These are phyloP conservation scores for Urocynchramus pylzowi DNA, from an alignment of 2,113 vertebrate species.

Conservation along the genomic window DNA sequence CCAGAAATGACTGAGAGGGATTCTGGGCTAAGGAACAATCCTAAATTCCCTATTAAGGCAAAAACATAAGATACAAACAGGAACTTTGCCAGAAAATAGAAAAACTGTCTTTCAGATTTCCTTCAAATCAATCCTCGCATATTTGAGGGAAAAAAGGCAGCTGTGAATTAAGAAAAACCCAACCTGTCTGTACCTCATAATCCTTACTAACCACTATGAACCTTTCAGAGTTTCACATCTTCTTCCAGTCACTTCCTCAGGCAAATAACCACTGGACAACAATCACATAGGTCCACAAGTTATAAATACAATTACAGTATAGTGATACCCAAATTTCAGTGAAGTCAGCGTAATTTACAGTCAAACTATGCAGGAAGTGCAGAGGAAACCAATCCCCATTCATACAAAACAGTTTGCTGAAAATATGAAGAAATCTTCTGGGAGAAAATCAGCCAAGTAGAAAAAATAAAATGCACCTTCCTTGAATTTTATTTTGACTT, in stretches of 20 bases:
- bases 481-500: conserved; percentile 36
- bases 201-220: neutral
- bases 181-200: neutral
- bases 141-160: neutral
- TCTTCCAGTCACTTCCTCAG: neutral
- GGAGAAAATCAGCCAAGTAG: neutral
- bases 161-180: neutral
- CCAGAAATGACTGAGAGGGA: neutral
- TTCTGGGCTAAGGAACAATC: neutral
- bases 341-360: neutral
- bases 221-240: neutral
- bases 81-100: neutral
- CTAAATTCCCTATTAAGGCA: neutral
- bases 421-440: neutral
- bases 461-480: neutral
- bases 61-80: neutral
- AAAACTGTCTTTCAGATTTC: neutral
- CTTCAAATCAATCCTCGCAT: neutral
- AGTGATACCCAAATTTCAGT: neutral
- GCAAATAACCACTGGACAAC: neutral
- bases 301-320: neutral
- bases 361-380: neutral
- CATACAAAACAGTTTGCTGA: neutral
- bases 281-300: neutral
- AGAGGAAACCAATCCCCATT: neutral